Percentiles rank a stretch among this genome's conserved stretches.
Evolutionary conservation across 2,888 invertebrate genomes (phyloP).

Genomic region (Chaetoderma sp.): DNA sequence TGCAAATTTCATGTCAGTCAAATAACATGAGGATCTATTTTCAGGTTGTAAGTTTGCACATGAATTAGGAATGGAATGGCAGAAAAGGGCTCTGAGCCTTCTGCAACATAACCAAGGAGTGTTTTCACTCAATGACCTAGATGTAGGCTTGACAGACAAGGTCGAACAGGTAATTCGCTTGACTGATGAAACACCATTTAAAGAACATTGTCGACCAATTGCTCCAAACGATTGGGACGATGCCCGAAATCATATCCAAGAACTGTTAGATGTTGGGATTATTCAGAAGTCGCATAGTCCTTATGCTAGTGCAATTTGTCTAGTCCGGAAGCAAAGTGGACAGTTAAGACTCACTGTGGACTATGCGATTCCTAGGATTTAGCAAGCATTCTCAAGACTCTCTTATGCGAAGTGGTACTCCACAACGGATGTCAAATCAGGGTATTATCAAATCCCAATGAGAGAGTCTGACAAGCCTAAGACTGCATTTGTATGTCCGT

Average conservation of each 20-base stretch:
- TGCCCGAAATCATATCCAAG: background rate
- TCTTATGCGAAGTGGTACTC: too few relatives aligned
- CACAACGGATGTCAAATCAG: too few relatives aligned
- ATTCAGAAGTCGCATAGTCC: background rate
- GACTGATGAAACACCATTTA: background rate
- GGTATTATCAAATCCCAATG: too few relatives aligned
- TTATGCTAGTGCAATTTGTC: background rate
- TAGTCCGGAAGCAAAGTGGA: background rate
- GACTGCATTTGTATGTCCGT: slow-evolving; percentile 8
- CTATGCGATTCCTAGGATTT: too few relatives aligned
- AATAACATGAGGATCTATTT: too few relatives aligned
- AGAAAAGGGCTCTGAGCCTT: too few relatives aligned
- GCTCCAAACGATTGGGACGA: slow-evolving; percentile 1
- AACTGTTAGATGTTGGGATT: background rate
- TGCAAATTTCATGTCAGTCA: too few relatives aligned
- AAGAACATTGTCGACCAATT: background rate
- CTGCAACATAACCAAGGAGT: background rate
- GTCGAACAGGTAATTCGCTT: background rate
- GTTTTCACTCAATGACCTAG: slow-evolving; percentile 1
- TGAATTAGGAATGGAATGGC: too few relatives aligned
- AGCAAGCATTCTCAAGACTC: too few relatives aligned
- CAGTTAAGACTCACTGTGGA: background rate
- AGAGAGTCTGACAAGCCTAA: slow-evolving; percentile 3
- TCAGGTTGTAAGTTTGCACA: too few relatives aligned
- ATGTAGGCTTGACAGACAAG: background rate